Evolutionary conservation across 2,888 invertebrate species (phyloP).

Genomic region (Tipula lateralis): DNA sequence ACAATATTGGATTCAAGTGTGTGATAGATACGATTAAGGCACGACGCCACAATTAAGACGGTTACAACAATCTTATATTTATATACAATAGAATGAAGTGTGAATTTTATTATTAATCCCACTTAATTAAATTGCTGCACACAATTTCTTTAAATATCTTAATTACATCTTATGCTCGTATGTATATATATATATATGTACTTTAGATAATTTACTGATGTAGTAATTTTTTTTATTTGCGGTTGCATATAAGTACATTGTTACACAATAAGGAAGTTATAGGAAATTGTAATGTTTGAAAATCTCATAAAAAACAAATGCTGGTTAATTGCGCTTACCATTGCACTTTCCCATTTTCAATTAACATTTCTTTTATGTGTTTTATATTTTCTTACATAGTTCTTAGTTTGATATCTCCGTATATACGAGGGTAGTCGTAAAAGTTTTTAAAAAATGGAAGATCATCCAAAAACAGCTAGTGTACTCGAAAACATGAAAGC

Average conservation of each 20-base stretch:
- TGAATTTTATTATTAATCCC: neutral
- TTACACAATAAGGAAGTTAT: neutral
- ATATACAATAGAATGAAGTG: neutral
- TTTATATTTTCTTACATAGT: neutral
- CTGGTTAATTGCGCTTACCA: neutral
- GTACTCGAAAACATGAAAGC: too few species aligned
- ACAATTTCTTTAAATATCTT: neutral
- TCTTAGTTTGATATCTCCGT: neutral
- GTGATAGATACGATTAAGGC: neutral
- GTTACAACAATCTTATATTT: too few species aligned
- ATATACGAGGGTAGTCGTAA: neutral
- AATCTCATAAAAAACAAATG: neutral
- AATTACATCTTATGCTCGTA: neutral
- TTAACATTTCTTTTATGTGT: neutral
- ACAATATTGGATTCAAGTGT: neutral
- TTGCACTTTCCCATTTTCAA: neutral
- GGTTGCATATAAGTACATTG: neutral
- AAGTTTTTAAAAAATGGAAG: too few species aligned
- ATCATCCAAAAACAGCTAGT: too few species aligned
- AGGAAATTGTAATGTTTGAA: neutral
- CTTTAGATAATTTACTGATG: neutral
- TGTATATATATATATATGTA: neutral
- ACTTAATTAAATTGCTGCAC: neutral
- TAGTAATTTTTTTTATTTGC: neutral
- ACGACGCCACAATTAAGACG: neutral